These are phyloP conservation scores for Leuciscus waleckii DNA, from an alignment of 2,797 vertebrate genomes.

Conservation along the genomic window DNA sequence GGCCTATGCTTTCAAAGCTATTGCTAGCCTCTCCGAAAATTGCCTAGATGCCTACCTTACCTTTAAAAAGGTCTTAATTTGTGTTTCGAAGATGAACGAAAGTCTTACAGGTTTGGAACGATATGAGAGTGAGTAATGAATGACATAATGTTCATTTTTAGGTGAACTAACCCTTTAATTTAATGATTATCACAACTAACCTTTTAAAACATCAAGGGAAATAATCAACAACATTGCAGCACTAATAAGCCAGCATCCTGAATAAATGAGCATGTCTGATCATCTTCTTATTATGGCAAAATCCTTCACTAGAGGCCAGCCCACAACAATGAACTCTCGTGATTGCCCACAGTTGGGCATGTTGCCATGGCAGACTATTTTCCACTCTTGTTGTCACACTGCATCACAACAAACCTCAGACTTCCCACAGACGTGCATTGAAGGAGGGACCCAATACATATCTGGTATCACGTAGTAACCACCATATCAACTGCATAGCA, in stretches of 20 bases:
- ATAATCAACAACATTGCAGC: background rate
- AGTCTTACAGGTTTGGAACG: background rate
- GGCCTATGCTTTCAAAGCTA: too few species aligned
- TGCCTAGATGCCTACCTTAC: too few species aligned
- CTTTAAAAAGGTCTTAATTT: background rate
- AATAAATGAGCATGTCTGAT: conserved; percentile 18
- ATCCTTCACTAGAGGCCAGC: background rate
- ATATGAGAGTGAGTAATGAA: background rate
- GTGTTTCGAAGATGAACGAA: background rate
- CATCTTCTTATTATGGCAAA: conserved; percentile 7
- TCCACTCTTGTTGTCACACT: conserved; percentile 46
- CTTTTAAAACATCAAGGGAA: background rate
- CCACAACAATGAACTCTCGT: conserved; percentile 35
- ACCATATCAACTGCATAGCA: background rate
- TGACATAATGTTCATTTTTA: too few species aligned
- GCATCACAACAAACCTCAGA: conserved; percentile 49
- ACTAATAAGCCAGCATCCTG: background rate
- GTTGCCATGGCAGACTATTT: conserved; percentile 53
- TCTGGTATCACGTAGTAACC: background rate
- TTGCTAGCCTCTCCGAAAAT: too few species aligned
- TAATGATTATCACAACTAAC: too few species aligned
- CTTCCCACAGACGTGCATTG: background rate
- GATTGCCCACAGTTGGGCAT: conserved; percentile 28
- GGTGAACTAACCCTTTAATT: background rate
- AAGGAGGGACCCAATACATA: background rate